Conservation (phyloP, 1,140 invertebrate species). For the Parapsyche elsis region DNA sequence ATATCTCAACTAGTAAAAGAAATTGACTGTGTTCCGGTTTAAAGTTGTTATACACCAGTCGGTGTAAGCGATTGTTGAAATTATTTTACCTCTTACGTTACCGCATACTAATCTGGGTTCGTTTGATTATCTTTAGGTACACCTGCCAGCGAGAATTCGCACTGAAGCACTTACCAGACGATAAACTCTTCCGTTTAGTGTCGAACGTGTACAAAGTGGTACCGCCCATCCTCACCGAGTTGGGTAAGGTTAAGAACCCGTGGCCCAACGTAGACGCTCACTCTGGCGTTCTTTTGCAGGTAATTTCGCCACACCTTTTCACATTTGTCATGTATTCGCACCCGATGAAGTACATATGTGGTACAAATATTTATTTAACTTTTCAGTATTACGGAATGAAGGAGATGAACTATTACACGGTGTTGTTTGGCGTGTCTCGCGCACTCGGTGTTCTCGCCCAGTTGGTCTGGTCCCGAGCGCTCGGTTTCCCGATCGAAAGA, state of each 20-base stretch:
- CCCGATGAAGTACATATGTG: neutral
- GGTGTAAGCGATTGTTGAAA: no score
- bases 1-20: no score
- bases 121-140: conserved; percentile 61
- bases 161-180: conserved; percentile 92
- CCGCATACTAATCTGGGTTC: no score
- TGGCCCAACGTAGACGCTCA: conserved; percentile 99
- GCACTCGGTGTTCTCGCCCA: conserved; percentile 92
- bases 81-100: no score
- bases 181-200: conserved; percentile 91
- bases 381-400: conserved; percentile 93
- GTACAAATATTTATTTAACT: neutral
- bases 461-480: conserved; percentile 94
- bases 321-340: no score
- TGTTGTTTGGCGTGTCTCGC: conserved; percentile 95
- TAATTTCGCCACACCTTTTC: no score
- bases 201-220: conserved; percentile 95
- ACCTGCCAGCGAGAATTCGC: conserved; percentile 96
- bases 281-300: conserved; percentile 89
- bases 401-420: conserved; percentile 99
- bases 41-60: no score
- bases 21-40: no score
- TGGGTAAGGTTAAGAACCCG: conserved; percentile 98
- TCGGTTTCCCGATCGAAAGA: conserved; percentile 94
- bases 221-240: conserved; percentile 91